phyloP scores from a whole-genome alignment of 2,113 vertebrate genomes.

The Tupaia tana region DNA sequence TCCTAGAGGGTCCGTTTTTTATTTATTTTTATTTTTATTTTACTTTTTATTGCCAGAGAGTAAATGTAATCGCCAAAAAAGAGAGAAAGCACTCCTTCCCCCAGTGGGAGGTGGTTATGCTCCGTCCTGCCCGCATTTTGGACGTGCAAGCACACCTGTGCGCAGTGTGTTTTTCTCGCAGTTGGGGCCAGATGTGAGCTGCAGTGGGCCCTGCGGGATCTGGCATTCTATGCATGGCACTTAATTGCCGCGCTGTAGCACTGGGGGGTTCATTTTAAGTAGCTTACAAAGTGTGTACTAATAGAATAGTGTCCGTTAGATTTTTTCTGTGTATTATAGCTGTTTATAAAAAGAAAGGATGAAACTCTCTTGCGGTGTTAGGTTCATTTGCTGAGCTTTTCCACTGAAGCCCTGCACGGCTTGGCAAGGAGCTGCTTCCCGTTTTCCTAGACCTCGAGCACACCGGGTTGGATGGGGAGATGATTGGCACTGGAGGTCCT shows the following conservation, averaged over 20 bases:
- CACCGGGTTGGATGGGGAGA: not conserved
- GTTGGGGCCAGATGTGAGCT: too few relatives aligned
- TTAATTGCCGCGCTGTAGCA: too few relatives aligned
- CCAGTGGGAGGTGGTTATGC: too few relatives aligned
- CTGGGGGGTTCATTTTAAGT: not conserved
- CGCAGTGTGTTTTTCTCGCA: too few relatives aligned
- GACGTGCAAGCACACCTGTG: too few relatives aligned
- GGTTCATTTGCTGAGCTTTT: not conserved
- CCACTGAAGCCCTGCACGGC: not conserved
- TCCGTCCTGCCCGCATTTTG: too few relatives aligned
- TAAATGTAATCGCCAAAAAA: too few relatives aligned
- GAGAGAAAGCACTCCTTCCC: too few relatives aligned
- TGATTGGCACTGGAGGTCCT: slow-evolving; percentile 3
- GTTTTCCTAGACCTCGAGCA: slow-evolving; percentile 29
- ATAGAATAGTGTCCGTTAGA: not conserved
- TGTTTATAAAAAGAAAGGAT: slow-evolving; percentile 6
- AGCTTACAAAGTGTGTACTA: not conserved
- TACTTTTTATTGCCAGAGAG: not conserved
- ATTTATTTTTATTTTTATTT: not conserved
- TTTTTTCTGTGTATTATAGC: slow-evolving; percentile 15
- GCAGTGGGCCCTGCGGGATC: too few relatives aligned
- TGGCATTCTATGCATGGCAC: too few relatives aligned
- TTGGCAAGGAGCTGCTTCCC: not conserved
- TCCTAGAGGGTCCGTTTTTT: not conserved
- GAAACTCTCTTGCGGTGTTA: not conserved